Evolutionary conservation across 2,113 vertebrate species (phyloP), one percentile per base, ranked within the genome.

Genomic region (Callionymus lyra): DNA sequence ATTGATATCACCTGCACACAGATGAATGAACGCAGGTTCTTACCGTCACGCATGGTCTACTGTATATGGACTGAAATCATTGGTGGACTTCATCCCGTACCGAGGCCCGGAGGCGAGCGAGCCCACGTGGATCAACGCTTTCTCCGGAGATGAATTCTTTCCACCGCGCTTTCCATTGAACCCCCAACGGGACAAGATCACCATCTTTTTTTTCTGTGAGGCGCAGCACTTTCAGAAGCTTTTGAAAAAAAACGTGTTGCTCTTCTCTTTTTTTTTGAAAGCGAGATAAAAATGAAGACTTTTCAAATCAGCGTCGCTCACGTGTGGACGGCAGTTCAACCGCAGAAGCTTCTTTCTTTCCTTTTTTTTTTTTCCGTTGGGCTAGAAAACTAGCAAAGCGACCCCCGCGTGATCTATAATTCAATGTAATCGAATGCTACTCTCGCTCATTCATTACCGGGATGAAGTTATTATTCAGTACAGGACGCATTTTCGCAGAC

Each of bases 111-210:
- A 6, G 88, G 81, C 40, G 84, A 89, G 80, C 89, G n/a, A 88
- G 68, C 90, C 80, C 53, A 89, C 84, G 0, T 89, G 88, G 78
- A 92, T 90, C 66, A 92, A 91, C 39, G 87, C 87, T 68, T n/a
- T 89, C 83, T 50, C 77, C 76, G 40, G 87, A 85, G 63, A 90
- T 82, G 45, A 90, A 89, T 68, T 87, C 87, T 53, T 89, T 87
- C 40, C 89, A 88, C 21, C 41, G 14, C 39, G 59, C 89, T 89
- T 79, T 88, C 79, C 72, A 87, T 84, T 44, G 85, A 77, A 41
- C 87, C 50, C 89, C 87, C 16, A 90, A 55, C 10, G 90, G 88
- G 35, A 91, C 86, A 9, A n/a, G 83, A 85, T 36, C 88, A 85
- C 1, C 86, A 80, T 38, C 83, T 71, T 49, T 88, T 68, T 89